A percentile compares a stretch with the other conserved stretches of the same genome.
phyloP scores from a whole-genome alignment of 1,140 invertebrate genomes.

The Cardiocondyla obscurior region DNA sequence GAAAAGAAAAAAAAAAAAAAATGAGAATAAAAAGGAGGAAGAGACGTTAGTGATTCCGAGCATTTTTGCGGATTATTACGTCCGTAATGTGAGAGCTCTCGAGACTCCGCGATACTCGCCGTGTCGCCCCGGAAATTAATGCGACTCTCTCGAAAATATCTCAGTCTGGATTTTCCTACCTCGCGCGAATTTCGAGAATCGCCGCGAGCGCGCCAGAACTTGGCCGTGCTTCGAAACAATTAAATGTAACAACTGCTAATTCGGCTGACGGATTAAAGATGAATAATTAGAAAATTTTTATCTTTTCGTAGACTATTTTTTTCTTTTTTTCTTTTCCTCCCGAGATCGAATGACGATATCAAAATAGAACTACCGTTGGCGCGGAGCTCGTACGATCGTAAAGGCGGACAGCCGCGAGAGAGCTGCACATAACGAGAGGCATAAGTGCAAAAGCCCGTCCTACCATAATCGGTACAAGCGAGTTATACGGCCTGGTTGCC shows the following conservation, averaged over 20 bases:
- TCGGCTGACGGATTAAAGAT: not conserved
- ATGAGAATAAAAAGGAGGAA: too few species aligned
- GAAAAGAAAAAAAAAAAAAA: not conserved
- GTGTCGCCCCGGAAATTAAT: conserved; percentile 55
- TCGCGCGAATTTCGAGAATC: conserved; percentile 16
- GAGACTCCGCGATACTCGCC: not conserved
- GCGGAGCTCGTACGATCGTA: conserved; percentile 38
- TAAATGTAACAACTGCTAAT: not conserved
- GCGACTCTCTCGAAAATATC: conserved; percentile 28
- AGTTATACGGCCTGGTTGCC: conserved; percentile 74
- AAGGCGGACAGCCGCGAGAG: conserved; percentile 45
- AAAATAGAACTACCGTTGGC: conserved; percentile 58
- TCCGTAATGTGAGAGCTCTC: conserved; percentile 62
- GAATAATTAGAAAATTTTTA: not conserved
- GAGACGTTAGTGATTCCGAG: conserved; percentile 54
- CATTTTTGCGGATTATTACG: conserved; percentile 61
- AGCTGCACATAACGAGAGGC: conserved; percentile 59
- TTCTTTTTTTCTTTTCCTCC: conserved; percentile 15
- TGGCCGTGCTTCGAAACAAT: not conserved
- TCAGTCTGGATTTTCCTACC: conserved; percentile 15
- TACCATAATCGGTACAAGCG: conserved; percentile 73
- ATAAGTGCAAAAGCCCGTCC: conserved; percentile 63
- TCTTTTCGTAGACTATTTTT: too few species aligned
- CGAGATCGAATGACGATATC: conserved; percentile 18
- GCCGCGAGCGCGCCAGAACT: not conserved